Base-by-base conservation (phyloP, 2,113 vertebrate species). In the Pholis gunnellus region DNA sequence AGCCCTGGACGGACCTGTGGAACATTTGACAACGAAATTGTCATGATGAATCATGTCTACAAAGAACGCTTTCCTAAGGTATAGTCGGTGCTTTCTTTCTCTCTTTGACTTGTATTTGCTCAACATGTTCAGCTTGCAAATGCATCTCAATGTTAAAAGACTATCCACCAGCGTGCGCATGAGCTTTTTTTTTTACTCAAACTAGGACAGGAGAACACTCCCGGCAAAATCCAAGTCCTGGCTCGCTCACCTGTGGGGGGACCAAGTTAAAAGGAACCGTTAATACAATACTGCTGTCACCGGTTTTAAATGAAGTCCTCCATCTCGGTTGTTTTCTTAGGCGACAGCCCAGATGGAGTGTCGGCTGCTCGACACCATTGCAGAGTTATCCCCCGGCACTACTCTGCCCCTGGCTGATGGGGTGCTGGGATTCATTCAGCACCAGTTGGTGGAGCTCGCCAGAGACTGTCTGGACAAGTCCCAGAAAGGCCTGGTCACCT, bases 1-100 rank as follows among this genome's bases (percentile, higher is more conserved):
- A 99, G 98, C 93, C 97, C 97, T 5, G 97, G 97, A 36, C 94
- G 97, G 44, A 95, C 97, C 1, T 94, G 96, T 0, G 96, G 96
- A 72, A 95, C 93, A n/a, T 97, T 98, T 64, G 98, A 99, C 91
- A 98, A 98, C 10, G 98, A 99, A 91, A 96, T 98, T 31, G 96
- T 98, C 85, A 98, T 99, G 98, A 98, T 99, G 97, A 99, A 99
- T 88, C 97, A 99, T 1, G 97, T 99, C 79, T 99, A 99, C 95
- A 97, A 97, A 89, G 98, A 99, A 84, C 94, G 98, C 38, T 99
- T 99, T 89, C 98, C 98, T 4, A 99, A 98, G 97, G 98, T 99
- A 94, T 74, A 83, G 22, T 46, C 14, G 1, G 10, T 18, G 1
- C 1, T 65, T 65, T n/a, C 29, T 25, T 29, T 38, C 13, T 27